Evolutionary conservation across 2,888 invertebrate species (phyloP).

Genomic region (Volucella inflata): DNA sequence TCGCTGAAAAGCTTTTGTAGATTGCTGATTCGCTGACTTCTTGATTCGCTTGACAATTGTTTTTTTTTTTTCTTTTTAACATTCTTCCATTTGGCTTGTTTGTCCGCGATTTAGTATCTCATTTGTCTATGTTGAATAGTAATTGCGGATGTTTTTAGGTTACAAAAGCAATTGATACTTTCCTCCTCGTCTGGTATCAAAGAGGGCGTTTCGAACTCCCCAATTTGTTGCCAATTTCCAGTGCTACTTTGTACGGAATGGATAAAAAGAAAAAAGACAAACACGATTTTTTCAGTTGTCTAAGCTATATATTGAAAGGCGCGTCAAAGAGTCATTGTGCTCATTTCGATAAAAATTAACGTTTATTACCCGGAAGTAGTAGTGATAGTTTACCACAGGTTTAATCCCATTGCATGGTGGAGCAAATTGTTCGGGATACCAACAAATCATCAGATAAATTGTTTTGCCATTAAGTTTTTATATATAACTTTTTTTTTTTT

Average conservation of each 20-base stretch:
- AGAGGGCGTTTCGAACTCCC: neutral
- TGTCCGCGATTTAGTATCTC: conserved; percentile 50
- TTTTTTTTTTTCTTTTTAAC: conserved; percentile 22
- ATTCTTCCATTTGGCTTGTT: conserved; percentile 7
- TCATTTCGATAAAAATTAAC: too few relatives aligned
- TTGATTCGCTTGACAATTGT: neutral
- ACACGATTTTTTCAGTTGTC: conserved; percentile 1
- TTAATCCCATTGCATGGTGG: conserved; percentile 45
- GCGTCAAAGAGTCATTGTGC: conserved; percentile 10
- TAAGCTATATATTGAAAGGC: neutral
- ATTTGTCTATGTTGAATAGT: conserved; percentile 65
- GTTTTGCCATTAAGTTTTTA: too few relatives aligned
- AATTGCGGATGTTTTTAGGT: conserved; percentile 60
- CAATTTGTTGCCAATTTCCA: conserved; percentile 49
- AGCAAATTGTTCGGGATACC: conserved; percentile 30
- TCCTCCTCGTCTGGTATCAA: conserved; percentile 47
- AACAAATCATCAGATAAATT: too few relatives aligned
- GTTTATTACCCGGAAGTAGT: too few relatives aligned
- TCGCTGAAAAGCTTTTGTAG: conserved; percentile 47
- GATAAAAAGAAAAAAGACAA: conserved; percentile 3
- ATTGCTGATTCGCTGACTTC: conserved; percentile 43
- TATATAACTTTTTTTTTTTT: conserved; percentile 48
- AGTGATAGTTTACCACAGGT: conserved; percentile 35
- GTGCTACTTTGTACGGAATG: conserved; percentile 42
- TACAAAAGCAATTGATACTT: conserved; percentile 42